Evolutionary conservation across 2,888 invertebrate genomes (phyloP).

Genomic region (Neoitamus cyanurus): DNA sequence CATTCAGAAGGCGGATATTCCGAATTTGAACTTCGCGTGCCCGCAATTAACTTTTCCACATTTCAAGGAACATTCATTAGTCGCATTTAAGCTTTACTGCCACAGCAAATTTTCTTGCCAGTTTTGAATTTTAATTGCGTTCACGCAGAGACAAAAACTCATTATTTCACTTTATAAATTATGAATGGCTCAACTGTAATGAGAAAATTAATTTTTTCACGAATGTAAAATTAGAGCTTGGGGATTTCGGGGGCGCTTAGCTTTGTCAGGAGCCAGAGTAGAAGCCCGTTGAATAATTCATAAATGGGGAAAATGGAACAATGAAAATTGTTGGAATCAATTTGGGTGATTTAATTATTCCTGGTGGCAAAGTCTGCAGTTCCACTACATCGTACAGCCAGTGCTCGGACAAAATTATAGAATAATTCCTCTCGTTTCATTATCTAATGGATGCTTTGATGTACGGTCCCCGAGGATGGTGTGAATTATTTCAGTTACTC

Average conservation of each 20-base stretch:
- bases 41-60: neutral
- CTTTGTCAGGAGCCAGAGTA: neutral
- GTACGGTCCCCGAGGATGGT: neutral
- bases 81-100: neutral
- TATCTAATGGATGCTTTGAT: neutral
- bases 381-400: neutral
- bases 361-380: neutral
- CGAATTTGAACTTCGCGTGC: neutral
- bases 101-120: constrained; percentile 24
- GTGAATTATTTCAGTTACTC: neutral
- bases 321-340: constrained; percentile 11
- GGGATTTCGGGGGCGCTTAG: neutral
- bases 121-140: constrained; percentile 32
- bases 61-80: neutral
- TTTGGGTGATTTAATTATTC: constrained; percentile 22
- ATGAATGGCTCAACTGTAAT: constrained; percentile 24
- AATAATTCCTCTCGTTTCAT: neutral
- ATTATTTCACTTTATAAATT: constrained; percentile 34
- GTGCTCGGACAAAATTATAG: neutral
- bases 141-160: constrained; percentile 25
- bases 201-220: constrained; percentile 18
- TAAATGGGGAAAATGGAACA: constrained; percentile 1
- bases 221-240: constrained; percentile 5
- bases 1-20: neutral
- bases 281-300: constrained; percentile 1